Evolutionary conservation across 2,797 vertebrate species (phyloP).

Genomic region (Pogoniulus pusillus): DNA sequence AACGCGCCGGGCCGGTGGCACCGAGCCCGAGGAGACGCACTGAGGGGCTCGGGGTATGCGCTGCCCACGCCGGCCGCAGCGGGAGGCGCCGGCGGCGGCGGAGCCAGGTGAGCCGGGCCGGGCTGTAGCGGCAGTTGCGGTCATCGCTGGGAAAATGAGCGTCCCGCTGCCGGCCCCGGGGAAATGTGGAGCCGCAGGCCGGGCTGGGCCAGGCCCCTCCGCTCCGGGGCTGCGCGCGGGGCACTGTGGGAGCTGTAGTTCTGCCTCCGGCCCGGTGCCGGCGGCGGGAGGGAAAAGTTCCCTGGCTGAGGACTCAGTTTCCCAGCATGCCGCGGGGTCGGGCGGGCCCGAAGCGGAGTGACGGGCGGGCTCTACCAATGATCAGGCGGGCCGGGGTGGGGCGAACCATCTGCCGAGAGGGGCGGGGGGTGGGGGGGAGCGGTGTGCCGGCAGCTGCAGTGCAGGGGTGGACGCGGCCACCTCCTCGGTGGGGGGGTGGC

Average conservation of each 20-base stretch:
- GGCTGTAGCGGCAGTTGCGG: neutral
- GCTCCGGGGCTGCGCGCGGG: neutral
- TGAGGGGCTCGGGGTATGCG: slow-evolving; percentile 10
- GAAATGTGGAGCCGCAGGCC: neutral
- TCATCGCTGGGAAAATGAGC: neutral
- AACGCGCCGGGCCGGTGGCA: slow-evolving; percentile 5
- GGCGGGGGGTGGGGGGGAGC: neutral
- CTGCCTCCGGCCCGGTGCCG: neutral
- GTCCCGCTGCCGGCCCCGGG: neutral
- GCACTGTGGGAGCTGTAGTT: slow-evolving; percentile 12
- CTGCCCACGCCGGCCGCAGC: neutral
- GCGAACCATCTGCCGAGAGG: slow-evolving; percentile 36
- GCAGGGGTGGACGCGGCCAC: slow-evolving; percentile 40
- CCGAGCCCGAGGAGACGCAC: neutral
- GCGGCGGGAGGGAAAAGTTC: neutral
- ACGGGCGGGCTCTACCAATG: neutral
- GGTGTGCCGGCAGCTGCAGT: slow-evolving; percentile 39
- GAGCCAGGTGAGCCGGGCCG: neutral
- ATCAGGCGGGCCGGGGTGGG: neutral
- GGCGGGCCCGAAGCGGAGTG: neutral
- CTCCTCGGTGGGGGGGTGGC: slow-evolving; percentile 17
- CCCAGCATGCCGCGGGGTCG: neutral
- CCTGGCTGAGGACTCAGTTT: neutral
- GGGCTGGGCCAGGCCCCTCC: neutral
- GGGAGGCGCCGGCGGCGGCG: neutral